phyloP scores from a whole-genome alignment of 1,140 invertebrate species.

The Chymomyza costata region DNA sequence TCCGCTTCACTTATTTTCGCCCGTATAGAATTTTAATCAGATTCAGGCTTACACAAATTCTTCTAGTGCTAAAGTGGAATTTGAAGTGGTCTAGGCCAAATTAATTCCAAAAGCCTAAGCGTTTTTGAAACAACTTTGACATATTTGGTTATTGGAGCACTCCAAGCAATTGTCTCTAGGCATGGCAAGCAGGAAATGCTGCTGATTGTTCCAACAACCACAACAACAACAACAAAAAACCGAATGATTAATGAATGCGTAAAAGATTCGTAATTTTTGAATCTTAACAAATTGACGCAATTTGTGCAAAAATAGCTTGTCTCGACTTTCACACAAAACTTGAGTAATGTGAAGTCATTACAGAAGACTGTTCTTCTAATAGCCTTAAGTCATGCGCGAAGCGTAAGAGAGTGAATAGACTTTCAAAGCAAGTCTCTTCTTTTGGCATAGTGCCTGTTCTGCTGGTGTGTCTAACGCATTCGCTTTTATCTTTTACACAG shows the following conservation, averaged over 20 bases:
- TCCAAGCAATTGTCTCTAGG: constrained; percentile 6
- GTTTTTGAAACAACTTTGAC: no score
- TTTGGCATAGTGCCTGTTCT: no score
- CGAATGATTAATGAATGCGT: constrained; percentile 59
- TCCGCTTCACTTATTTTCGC: no score
- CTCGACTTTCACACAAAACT: constrained; percentile 33
- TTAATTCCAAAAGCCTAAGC: no score
- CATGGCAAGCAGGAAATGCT: constrained; percentile 44
- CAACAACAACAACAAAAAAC: constrained; percentile 24
- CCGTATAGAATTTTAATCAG: no score
- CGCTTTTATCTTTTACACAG: constrained; percentile 49
- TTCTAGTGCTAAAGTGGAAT: no score
- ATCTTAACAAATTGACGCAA: constrained; percentile 49
- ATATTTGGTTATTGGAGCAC: constrained; percentile 60
- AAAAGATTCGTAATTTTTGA: no score
- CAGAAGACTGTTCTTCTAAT: no score
- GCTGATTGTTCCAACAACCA: constrained; percentile 30
- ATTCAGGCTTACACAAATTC: no score
- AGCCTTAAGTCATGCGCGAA: no score
- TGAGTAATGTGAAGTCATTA: constrained; percentile 6
- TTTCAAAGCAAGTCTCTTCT: not conserved
- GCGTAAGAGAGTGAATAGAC: no score
- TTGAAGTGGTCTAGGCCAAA: no score
- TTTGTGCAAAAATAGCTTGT: constrained; percentile 40
- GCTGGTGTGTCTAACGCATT: constrained; percentile 6